Evolutionary conservation across 2,113 vertebrate genomes (phyloP).

Genomic region (Platycercus adscitus): DNA sequence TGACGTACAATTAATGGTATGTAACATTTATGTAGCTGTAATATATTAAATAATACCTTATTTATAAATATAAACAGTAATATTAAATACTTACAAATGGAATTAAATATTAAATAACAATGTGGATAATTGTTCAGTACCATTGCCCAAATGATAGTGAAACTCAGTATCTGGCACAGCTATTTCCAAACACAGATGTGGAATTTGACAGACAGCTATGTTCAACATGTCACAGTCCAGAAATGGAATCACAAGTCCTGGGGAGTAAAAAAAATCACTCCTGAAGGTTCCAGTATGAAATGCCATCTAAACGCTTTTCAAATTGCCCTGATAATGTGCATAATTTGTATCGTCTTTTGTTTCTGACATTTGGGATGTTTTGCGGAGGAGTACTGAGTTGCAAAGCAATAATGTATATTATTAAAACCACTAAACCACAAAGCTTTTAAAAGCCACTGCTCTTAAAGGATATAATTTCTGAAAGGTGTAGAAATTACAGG

Average conservation of each 20-base stretch:
- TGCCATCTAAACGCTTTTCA: background rate
- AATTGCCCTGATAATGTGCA: background rate
- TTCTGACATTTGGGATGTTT: background rate
- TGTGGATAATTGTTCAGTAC: background rate
- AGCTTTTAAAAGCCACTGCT: background rate
- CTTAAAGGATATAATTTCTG: background rate
- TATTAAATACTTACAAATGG: background rate
- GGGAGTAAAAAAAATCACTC: background rate
- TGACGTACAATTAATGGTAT: background rate
- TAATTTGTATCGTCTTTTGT: background rate
- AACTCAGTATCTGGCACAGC: background rate
- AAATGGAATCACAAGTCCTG: background rate
- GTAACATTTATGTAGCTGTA: background rate
- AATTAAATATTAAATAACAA: background rate
- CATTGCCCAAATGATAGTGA: background rate
- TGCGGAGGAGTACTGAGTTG: background rate
- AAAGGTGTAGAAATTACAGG: background rate
- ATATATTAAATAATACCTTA: background rate
- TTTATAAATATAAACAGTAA: background rate
- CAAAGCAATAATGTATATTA: background rate
- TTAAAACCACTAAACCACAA: background rate
- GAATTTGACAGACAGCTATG: background rate
- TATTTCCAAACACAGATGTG: background rate
- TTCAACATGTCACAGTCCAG: background rate
- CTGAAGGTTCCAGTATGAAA: background rate